phyloP scores from a whole-genome alignment of 2,888 invertebrate species.

The Tipula vernalis region DNA sequence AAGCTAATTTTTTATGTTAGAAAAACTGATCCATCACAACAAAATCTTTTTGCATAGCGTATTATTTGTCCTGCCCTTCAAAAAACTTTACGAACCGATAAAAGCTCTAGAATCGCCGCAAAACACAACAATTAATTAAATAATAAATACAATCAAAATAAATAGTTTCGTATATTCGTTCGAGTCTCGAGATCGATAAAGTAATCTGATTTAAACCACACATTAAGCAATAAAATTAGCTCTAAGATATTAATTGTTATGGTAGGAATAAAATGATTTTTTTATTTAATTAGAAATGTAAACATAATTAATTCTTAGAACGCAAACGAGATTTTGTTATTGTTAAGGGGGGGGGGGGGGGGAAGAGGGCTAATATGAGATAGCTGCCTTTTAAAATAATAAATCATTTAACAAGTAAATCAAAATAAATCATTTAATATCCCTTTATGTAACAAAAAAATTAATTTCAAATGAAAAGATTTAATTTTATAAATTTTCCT shows the following conservation, averaged over 20 bases:
- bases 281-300: not conserved
- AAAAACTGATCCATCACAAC: not conserved
- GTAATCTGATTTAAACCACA: not conserved
- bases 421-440: not conserved
- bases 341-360: not conserved
- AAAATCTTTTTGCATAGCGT: not conserved
- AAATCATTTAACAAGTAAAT: not conserved
- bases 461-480: not conserved
- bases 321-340: not conserved
- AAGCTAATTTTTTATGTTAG: not conserved
- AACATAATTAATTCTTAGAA: not conserved
- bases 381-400: not conserved
- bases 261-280: not conserved
- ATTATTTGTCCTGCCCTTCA: not conserved
- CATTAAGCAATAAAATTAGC: not conserved
- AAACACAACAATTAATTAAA: not conserved
- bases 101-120: not conserved
- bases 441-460: not conserved
- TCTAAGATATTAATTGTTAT: not conserved
- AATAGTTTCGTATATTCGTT: not conserved
- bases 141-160: not conserved
- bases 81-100: not conserved
- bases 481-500: not conserved
- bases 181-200: not conserved
- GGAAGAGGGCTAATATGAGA: not conserved